Conservation (phyloP, 2,113 vertebrate species). For the Procavia capensis region DNA sequence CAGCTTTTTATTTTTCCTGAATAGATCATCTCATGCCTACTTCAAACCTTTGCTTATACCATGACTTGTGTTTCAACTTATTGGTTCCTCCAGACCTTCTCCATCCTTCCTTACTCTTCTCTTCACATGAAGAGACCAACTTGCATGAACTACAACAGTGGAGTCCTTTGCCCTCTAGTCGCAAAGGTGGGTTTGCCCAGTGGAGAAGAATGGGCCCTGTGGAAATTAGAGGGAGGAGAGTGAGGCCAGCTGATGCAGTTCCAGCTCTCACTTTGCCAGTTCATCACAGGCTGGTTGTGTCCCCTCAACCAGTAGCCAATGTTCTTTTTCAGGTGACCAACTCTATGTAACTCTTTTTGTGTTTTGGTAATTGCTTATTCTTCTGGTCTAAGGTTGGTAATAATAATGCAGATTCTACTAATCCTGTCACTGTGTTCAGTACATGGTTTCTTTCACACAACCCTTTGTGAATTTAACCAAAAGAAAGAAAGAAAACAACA, state of each 20-base stretch:
- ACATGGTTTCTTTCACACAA: neutral
- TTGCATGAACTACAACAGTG: too few species aligned
- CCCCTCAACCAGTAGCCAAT: neutral
- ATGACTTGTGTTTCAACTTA: neutral
- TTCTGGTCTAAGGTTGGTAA: neutral
- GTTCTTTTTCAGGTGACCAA: neutral
- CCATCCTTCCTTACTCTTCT: neutral
- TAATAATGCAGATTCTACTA: neutral
- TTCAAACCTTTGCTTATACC: neutral
- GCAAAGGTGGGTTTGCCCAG: neutral
- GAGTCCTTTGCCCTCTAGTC: neutral
- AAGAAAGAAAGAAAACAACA: too few species aligned
- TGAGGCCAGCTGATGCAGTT: neutral
- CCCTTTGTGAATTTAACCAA: neutral
- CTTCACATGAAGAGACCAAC: accelerated
- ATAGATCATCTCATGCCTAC: neutral
- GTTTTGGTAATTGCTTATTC: neutral
- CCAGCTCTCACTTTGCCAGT: neutral
- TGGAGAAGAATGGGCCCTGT: neutral
- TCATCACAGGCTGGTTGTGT: neutral
- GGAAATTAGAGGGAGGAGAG: neutral
- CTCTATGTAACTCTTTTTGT: too few species aligned
- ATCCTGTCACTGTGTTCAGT: neutral
- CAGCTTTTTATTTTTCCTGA: neutral
- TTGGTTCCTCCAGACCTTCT: neutral